These are phyloP conservation scores for Linepithema humile DNA, from an alignment of 1,140 invertebrate genomes.

Conservation along the genomic window DNA sequence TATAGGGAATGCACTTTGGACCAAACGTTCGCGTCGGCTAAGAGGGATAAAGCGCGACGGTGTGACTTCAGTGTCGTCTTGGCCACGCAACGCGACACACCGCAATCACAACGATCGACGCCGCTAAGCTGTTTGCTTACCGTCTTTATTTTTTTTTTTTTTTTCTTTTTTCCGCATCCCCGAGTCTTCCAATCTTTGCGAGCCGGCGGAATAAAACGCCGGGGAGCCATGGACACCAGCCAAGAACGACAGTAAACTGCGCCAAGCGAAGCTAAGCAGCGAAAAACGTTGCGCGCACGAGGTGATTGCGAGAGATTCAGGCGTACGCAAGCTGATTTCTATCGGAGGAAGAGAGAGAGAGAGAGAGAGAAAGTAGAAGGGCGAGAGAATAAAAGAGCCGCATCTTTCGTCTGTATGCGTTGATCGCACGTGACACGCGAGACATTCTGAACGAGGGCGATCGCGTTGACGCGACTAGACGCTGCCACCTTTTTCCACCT, in stretches of 20 bases:
- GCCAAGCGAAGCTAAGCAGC: not conserved
- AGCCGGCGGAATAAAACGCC: not conserved
- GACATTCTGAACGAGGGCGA: constrained; percentile 8
- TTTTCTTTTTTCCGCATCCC: not conserved
- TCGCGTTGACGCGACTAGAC: constrained; percentile 23
- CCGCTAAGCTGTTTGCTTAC: not conserved
- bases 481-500: not conserved
- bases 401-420: constrained; percentile 34
- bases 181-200: no score
- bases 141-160: constrained; percentile 10
- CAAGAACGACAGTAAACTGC: constrained; percentile 29
- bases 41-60: constrained; percentile 79
- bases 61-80: constrained; percentile 79
- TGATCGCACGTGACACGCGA: constrained; percentile 53
- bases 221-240: constrained; percentile 2
- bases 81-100: constrained; percentile 69
- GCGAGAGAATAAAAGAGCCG: not conserved
- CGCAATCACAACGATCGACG: not conserved
- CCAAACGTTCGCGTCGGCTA: constrained; percentile 77
- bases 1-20: constrained; percentile 82
- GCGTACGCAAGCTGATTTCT: not conserved
- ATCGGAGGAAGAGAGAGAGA: not conserved
- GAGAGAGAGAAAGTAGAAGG: not conserved
- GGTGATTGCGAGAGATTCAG: not conserved
- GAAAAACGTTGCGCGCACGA: constrained; percentile 3